Evolutionary conservation across 1,140 invertebrate genomes (phyloP), one percentile per base, ranked within the genome.

Genomic region (Polypedilum pembai): DNA sequence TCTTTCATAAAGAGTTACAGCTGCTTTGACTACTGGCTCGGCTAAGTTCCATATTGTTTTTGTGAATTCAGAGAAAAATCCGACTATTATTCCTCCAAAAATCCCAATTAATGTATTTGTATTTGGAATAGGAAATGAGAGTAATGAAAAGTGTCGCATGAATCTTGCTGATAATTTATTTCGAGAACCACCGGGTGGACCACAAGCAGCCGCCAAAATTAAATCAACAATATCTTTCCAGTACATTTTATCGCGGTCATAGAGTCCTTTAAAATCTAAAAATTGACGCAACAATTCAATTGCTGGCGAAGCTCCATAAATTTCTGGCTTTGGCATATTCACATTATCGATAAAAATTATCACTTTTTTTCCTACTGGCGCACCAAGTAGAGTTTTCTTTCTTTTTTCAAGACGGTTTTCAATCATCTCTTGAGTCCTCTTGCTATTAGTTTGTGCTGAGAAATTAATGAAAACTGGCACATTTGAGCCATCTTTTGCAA

Each of bases 341-440:
- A 96, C 87, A 79, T 97, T 94, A 81, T 97, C 94, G n/a, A 96
- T 90, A 80, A 95, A 94, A 73, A 94, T 86, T 40, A 95, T 88
- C 0, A 93, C 85, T 77, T 90, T 90, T 82, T 94, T 95, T 7
- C 92, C 93, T 20, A 91, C 80, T 0, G 94, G 93, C 3, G 93
- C 93, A 0, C 94, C 93, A n/a, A 92, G 85, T 1, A 93, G 85
- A 1, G 89, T 91, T 75, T 90, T 91, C 74, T 91, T 91, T 66
- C 92, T 87, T 78, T 91, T 94, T 77, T 96, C 94, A 72, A 97
- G 82, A 76, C 89, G 92, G 73, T 87, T 85, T 83, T 89, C 94
- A 75, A 92, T 86, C 79, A 91, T 93, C 81, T 93, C 87, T 85
- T 93, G 91, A 66, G 92, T 90, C 77, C 91, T 85, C 66, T 86